These are phyloP conservation scores for Tetropium fuscum DNA, from an alignment of 2,888 invertebrate species.

Conservation along the genomic window DNA sequence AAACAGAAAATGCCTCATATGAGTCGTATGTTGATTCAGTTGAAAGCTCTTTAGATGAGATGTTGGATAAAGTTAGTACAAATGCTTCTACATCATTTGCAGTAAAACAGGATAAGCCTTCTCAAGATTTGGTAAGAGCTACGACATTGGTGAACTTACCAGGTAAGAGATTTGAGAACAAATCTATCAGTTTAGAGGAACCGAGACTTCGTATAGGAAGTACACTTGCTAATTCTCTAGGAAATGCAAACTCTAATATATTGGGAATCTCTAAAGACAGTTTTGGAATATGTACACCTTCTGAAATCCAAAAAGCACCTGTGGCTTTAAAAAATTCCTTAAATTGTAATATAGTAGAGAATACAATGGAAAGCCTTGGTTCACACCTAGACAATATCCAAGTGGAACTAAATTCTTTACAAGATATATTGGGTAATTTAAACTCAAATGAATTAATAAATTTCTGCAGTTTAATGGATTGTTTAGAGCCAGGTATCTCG, in stretches of 20 bases:
- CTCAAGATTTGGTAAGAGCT: not conserved
- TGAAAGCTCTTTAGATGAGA: slow-evolving; percentile 1
- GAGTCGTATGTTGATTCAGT: not conserved
- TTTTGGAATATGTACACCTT: not conserved
- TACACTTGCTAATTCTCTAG: not conserved
- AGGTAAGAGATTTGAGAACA: not conserved
- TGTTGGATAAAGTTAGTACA: slow-evolving; percentile 1
- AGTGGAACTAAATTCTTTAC: slow-evolving; percentile 43
- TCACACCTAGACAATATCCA: slow-evolving; percentile 44
- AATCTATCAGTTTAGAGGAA: not conserved
- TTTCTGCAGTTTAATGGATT: slow-evolving; percentile 39
- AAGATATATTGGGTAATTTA: slow-evolving; percentile 46
- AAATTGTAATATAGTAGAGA: slow-evolving; percentile 32
- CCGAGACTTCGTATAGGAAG: not conserved
- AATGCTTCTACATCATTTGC: no score
- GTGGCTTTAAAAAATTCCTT: not conserved
- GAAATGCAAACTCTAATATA: not conserved
- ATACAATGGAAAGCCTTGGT: slow-evolving; percentile 42
- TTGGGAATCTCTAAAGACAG: not conserved
- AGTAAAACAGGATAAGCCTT: no score
- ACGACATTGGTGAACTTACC: not conserved
- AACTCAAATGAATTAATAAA: slow-evolving; percentile 39
- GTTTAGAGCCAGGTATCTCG: slow-evolving; percentile 3
- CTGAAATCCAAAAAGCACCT: not conserved
- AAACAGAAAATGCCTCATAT: not conserved